Evolutionary conservation across 2,113 vertebrate genomes (phyloP).

Genomic region (Butorides virescens): DNA sequence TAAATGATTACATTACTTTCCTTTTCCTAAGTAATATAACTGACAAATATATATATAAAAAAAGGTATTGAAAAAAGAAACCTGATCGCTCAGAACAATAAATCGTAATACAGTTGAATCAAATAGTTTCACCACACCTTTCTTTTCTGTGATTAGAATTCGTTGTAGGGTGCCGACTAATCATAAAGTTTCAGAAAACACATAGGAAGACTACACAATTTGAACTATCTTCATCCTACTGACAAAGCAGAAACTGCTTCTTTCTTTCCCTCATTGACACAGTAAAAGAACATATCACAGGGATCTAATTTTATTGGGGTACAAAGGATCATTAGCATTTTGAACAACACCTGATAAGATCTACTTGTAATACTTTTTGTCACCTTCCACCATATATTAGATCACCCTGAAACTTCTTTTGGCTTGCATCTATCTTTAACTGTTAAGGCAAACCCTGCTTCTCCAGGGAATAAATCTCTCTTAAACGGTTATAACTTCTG

Average conservation of each 20-base stretch:
- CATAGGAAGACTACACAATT: not conserved
- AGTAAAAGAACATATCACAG: not conserved
- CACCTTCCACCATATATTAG: not conserved
- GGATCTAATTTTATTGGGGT: not conserved
- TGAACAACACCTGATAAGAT: not conserved
- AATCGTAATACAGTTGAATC: not conserved
- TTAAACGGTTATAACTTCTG: not conserved
- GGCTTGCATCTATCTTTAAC: not conserved
- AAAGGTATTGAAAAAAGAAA: not conserved
- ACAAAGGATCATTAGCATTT: not conserved
- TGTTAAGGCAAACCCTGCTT: not conserved
- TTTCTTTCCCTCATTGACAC: not conserved
- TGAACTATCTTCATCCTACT: not conserved
- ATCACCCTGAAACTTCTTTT: not conserved
- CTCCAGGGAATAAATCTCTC: not conserved
- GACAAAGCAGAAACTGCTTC: not conserved
- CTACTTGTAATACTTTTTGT: not conserved
- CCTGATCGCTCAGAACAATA: not conserved
- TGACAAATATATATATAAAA: not conserved
- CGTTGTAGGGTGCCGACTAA: fast-evolving
- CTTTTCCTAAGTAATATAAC: not conserved
- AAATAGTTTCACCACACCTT: not conserved
- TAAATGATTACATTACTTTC: not conserved
- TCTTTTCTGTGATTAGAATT: not conserved
- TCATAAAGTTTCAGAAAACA: not conserved